Base-by-base conservation (phyloP, 2,888 invertebrate species). In the Vesta saturnalis region DNA sequence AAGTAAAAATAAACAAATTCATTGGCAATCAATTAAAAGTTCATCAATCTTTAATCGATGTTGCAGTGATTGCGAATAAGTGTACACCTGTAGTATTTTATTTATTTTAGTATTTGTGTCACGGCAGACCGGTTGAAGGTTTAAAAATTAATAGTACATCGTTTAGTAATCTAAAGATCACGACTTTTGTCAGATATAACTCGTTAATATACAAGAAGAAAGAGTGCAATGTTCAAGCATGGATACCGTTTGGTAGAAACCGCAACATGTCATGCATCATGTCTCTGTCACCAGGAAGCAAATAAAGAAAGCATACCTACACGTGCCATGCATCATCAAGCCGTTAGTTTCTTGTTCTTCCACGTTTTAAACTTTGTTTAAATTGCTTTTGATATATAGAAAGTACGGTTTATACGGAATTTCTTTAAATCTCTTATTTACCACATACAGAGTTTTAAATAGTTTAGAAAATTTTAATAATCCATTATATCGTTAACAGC, bases 241-340 rank as follows among this genome's bases (percentile, higher is more conserved):
- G 55, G 6, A 59, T 60, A 57, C 60, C 39, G 65, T 65, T 65
- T 56, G 23, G 59, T 46, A 59, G 56, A 61, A 64, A 58, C 69
- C 69, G 61, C 64, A 65, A 61, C 64, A 64, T 65, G 61, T 62
- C 64, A 57, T 69, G 69, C 69, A 65, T 61, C 69, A 61, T 59
- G 64, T 65, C 65, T 58, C 52, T 65, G 64, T 69, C 69, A 69
- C 69, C 65, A 69, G 69, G 69, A 69, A 69, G 69, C 60, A 69
- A 64, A 64, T 64, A 69, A 69, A 65, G 57, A 56, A 60, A 60
- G 55, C 64, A 64, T 68, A 57, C 68, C 54, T 60, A 55, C 68
- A 68, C 68, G 68, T 64, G 68, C 68, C 59, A 46, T 67, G 62
- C 57, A 60, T 64, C 64, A 60, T 49, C 64, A 52, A 47, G 43